Percentiles rank a stretch among this genome's conserved stretches.
phyloP scores from a whole-genome alignment of 2,888 invertebrate genomes.

The Sycophila texana region DNA sequence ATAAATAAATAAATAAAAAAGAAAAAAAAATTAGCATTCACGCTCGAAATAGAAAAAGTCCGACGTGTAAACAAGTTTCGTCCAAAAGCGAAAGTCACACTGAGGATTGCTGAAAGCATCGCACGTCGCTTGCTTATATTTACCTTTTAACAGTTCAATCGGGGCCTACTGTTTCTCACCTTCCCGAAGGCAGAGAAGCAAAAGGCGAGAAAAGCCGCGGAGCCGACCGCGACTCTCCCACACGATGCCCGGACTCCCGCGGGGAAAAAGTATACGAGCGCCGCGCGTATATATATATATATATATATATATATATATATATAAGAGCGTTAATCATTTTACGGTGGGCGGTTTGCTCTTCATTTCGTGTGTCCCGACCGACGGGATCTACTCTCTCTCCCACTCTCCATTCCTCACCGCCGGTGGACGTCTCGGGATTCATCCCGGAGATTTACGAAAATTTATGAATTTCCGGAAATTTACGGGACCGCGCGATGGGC shows the following conservation, averaged over 20 bases:
- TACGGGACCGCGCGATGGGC: neutral
- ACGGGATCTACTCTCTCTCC: constrained; percentile 1
- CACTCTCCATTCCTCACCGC: neutral
- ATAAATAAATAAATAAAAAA: neutral
- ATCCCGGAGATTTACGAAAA: constrained; percentile 27
- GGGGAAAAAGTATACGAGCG: constrained; percentile 1
- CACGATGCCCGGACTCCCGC: no score
- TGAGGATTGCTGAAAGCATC: neutral
- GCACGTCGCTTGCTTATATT: no score
- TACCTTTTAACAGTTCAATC: no score
- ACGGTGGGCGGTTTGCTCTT: constrained; percentile 36
- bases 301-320: neutral
- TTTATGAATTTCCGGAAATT: constrained; percentile 30
- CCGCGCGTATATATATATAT: no score
- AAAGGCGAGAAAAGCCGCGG: constrained; percentile 4
- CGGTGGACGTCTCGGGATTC: neutral
- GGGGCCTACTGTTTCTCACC: neutral
- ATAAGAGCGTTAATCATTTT: constrained; percentile 43
- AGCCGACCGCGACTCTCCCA: no score
- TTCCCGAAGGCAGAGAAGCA: neutral
- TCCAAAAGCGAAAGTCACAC: neutral
- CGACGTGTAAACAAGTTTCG: neutral
- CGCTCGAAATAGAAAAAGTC: no score
- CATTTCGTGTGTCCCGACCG: constrained; percentile 4
- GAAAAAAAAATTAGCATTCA: no score